Evolutionary conservation across 2,113 vertebrate genomes (phyloP).

Genomic region (Ondatra zibethicus): DNA sequence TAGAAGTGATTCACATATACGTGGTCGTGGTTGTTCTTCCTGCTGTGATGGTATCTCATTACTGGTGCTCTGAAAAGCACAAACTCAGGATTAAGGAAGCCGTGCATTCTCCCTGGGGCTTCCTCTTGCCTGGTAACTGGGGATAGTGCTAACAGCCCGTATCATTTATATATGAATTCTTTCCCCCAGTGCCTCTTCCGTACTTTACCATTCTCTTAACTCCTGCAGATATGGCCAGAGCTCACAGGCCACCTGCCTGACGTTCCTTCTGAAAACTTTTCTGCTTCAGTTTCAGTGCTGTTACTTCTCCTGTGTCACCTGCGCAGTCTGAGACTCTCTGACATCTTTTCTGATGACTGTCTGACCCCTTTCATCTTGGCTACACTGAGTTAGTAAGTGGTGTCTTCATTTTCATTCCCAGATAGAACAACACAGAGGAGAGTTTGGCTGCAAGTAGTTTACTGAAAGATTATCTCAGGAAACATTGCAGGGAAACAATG

Average conservation of each 20-base stretch:
- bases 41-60: constrained; percentile 60
- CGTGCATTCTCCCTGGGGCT: background rate
- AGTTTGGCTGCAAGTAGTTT: background rate
- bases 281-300: constrained; percentile 7
- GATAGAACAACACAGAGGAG: background rate
- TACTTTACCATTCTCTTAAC: constrained; percentile 34
- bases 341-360: background rate
- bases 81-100: constrained; percentile 30
- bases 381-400: background rate
- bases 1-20: constrained; percentile 19
- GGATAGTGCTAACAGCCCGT: constrained; percentile 25
- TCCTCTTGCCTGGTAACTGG: constrained; percentile 4
- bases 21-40: background rate
- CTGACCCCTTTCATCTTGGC: background rate
- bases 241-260: constrained; percentile 17
- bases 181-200: background rate
- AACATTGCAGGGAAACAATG: background rate
- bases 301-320: background rate
- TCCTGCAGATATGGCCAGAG: constrained; percentile 29
- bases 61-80: constrained; percentile 27
- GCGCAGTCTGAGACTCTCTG: background rate
- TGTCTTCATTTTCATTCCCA: constrained; percentile 18
- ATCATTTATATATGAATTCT: constrained; percentile 53
- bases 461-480: constrained; percentile 5
- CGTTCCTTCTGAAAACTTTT: constrained; percentile 2